phyloP scores from a whole-genome alignment of 2,797 vertebrate genomes.

The Ateles fusciceps region DNA sequence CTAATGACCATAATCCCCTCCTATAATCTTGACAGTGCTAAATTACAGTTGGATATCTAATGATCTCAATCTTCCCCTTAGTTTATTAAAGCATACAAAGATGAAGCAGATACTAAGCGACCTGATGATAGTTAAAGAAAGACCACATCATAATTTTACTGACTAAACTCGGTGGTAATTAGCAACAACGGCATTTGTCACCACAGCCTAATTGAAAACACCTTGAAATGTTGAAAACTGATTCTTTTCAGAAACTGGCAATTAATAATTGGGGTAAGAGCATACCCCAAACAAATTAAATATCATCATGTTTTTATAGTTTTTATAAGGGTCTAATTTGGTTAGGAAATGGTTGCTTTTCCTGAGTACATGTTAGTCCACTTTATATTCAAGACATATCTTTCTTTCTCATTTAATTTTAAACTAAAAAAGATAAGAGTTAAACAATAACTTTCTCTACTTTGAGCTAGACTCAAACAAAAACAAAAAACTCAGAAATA shows the following conservation, averaged over 20 bases:
- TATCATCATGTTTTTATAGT: neutral
- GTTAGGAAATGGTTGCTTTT: neutral
- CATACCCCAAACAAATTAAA: neutral
- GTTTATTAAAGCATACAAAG: constrained; percentile 62
- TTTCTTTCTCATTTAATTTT: constrained; percentile 13
- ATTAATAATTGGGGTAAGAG: neutral
- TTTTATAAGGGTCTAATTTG: neutral
- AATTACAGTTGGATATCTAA: constrained; percentile 73
- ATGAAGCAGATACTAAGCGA: constrained; percentile 53
- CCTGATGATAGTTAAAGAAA: constrained; percentile 49
- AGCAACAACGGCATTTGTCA: constrained; percentile 37
- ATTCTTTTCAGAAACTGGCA: constrained; percentile 5
- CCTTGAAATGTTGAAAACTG: neutral
- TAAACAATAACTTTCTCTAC: neutral
- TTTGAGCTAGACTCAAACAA: neutral
- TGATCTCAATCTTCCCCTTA: constrained; percentile 62
- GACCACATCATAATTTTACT: constrained; percentile 44
- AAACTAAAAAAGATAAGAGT: neutral
- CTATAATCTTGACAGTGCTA: constrained; percentile 73
- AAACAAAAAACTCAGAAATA: neutral
- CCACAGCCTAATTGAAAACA: neutral
- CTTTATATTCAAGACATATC: neutral
- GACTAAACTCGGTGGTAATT: constrained; percentile 29
- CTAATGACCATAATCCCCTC: constrained; percentile 68
- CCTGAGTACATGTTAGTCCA: neutral